Evolutionary conservation across 2,113 vertebrate genomes (phyloP).

Genomic region (Apteryx owenii): DNA sequence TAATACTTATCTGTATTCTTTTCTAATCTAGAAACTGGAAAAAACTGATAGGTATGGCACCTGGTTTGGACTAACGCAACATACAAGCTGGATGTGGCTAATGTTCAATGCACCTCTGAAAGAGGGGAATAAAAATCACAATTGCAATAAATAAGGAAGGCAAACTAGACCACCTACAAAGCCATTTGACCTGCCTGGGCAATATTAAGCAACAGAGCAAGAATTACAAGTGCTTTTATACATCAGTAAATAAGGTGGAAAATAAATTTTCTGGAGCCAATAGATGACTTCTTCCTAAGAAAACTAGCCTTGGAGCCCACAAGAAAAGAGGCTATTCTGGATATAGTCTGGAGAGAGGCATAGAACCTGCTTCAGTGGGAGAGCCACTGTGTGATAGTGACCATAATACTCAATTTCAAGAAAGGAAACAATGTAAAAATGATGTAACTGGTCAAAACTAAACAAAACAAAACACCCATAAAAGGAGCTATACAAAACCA

Average conservation of each 20-base stretch:
- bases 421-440: not conserved
- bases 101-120: not conserved
- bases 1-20: not conserved
- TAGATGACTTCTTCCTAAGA: not conserved
- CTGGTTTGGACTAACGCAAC: not conserved
- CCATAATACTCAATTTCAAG: not conserved
- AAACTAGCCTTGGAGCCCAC: not conserved
- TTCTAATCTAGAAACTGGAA: not conserved
- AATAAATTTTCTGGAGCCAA: not conserved
- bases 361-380: not conserved
- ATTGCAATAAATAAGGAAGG: not conserved
- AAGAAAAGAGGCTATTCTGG: not conserved
- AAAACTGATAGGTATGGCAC: not conserved
- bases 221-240: not conserved
- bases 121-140: not conserved
- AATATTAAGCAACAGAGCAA: not conserved
- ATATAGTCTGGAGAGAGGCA: not conserved
- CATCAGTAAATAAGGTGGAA: not conserved
- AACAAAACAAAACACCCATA: not conserved
- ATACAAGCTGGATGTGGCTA: not conserved
- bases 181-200: not conserved
- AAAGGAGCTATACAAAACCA: constrained; percentile 13
- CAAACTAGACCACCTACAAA: not conserved
- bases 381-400: not conserved
- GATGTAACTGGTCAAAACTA: not conserved